Evolutionary conservation across 2,113 vertebrate genomes (phyloP).

Genomic region (Chionodraco myersi): DNA sequence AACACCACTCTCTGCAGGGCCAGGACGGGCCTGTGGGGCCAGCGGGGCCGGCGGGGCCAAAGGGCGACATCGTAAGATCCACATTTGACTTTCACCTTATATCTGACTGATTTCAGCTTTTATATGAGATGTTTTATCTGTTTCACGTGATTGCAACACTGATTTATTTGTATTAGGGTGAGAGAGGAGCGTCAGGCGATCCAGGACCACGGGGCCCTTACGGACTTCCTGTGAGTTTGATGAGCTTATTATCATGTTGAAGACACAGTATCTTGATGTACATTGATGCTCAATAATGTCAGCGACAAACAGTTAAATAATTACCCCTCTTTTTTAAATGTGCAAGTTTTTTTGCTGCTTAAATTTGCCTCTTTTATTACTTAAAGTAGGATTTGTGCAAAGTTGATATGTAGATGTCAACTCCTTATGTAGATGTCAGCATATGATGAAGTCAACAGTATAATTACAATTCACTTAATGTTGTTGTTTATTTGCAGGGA

Average conservation of each 20-base stretch:
- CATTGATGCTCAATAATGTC: too few relatives aligned
- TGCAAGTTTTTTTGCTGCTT: too few relatives aligned
- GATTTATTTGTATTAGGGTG: constrained; percentile 73
- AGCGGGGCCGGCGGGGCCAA: constrained; percentile 95
- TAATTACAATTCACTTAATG: neutral
- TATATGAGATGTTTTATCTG: neutral
- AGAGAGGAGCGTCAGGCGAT: constrained; percentile 88
- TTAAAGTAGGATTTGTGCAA: too few relatives aligned
- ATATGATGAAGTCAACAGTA: neutral
- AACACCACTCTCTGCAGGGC: constrained; percentile 83
- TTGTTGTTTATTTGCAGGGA: constrained; percentile 88
- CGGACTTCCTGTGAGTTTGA: constrained; percentile 93
- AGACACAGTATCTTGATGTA: too few relatives aligned
- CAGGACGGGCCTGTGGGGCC: constrained; percentile 92
- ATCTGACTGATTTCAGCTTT: neutral
- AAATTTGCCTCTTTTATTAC: too few relatives aligned
- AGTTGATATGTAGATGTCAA: too few relatives aligned
- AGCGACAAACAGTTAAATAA: too few relatives aligned
- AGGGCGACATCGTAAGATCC: constrained; percentile 95
- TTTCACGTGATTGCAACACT: constrained; percentile 7
- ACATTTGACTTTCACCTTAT: neutral
- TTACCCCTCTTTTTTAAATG: too few relatives aligned
- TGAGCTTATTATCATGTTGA: neutral
- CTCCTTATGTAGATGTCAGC: too few relatives aligned
- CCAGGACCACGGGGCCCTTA: constrained; percentile 96